Evolutionary conservation across 1,140 invertebrate genomes (phyloP), one percentile per base, ranked within the genome.

Genomic region (Heliconius nattereri): DNA sequence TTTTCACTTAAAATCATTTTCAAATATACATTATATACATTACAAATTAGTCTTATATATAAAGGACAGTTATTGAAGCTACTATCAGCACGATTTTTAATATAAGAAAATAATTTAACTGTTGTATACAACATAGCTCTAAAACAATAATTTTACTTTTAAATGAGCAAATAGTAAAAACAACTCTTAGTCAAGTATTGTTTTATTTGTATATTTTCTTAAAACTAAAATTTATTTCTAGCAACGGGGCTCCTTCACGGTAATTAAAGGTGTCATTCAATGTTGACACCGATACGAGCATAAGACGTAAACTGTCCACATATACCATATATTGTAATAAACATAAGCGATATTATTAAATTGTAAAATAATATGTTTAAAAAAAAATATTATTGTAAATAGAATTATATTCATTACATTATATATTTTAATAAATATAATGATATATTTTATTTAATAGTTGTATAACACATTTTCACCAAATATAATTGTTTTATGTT

Each of bases 211-310:
- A 66, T 73, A 73, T 73, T 78, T 78, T 73, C n/a, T 23, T 73
- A 20, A 77, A 66, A 73, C 60, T 78, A n/a, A 81, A 80, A 72
- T 80, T 83, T 84, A 82, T 84, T 84, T 85, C 78, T 79, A 73
- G 81, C 79, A 71, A 84, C 78, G 75, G 70, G 75, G 80, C 66
- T 74, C 54, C 74, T 83, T 86, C 87, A 88, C 83, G 87, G 81
- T 82, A 83, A 83, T 88, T 88, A 85, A 66, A 88, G 73, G 54
- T 83, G 86, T 84, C 85, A 81, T 80, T 84, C 81, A 83, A 57
- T 80, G 75, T 79, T 77, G 83, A 81, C 82, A 83, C 57, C 74
- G 40, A 83, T 83, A 72, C 77, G 78, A 78, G 66, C 71, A 73
- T 35, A 76, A 29, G 7, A 13, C 49, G 54, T 37, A 81, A 78